These are phyloP conservation scores for Polymixis lichenea DNA, from an alignment of 2,888 invertebrate species.

Conservation along the genomic window DNA sequence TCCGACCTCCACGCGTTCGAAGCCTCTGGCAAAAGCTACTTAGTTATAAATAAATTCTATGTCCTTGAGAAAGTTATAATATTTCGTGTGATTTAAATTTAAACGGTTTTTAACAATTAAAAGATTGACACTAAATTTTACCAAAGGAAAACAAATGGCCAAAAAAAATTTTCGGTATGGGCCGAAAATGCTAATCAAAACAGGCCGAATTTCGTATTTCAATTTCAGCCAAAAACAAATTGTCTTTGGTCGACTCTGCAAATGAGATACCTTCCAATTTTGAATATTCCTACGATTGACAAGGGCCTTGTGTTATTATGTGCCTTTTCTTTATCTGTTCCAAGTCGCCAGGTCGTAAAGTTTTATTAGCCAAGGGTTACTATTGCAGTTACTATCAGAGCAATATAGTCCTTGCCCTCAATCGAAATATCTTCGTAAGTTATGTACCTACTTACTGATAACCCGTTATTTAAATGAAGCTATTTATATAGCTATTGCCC, in stretches of 20 bases:
- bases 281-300: not conserved
- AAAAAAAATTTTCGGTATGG: not conserved
- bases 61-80: not conserved
- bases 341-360: slow-evolving; percentile 9
- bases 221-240: not conserved
- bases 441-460: slow-evolving; percentile 17
- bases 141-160: no score
- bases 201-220: no score
- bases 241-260: not conserved
- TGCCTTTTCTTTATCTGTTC: slow-evolving; percentile 6
- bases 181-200: not conserved
- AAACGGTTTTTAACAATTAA: not conserved
- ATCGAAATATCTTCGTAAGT: slow-evolving; percentile 25
- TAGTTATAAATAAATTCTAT: not conserved
- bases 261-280: not conserved
- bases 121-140: not conserved
- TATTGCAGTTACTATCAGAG: slow-evolving; percentile 15
- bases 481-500: not conserved
- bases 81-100: not conserved
- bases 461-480: not conserved
- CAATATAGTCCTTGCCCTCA: slow-evolving; percentile 9
- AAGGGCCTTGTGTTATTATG: not conserved
- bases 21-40: no score
- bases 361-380: slow-evolving; percentile 19
- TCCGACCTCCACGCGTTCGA: no score